Base-by-base conservation (phyloP, 1,140 invertebrate genomes). In the Papilio polyxenes region DNA sequence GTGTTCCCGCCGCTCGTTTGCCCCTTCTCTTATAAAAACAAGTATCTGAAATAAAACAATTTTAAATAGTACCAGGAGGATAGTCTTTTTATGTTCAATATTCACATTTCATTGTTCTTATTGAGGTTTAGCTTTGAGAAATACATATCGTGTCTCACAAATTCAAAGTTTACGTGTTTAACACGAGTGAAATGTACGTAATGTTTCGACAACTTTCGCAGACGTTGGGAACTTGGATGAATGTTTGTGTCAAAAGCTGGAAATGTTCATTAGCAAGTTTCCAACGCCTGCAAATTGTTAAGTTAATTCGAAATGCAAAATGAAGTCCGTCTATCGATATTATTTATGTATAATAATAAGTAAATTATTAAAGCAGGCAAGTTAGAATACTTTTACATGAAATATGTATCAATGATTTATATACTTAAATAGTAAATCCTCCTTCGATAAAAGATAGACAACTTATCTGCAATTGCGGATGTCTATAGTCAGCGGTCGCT, bases 221-320 rank as follows among this genome's bases (percentile, higher is more conserved):
- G 31, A 72, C 53, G 53, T 2, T 72, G 37, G 11, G 31, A 72
- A 72, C 31, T 72, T 72, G 31, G 31, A 72, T 72, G 65, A 65
- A 72, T 72, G 65, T 72, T 72, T 72, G 37, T 37, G 65, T 72
- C 65, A 72, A 37, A 72, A 72, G 23, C 65, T 72, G 31, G 65
- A 72, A 72, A 37, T 31, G 65, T 72, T 72, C 65, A 37, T 72
- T 72, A 72, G 65, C 23, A 15, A 72, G 65, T 72, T 72, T 3
- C 31, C n/a, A 37, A 31, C 65, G 62, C 13, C 31, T 31, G 17
- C 53, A 40, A 72, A 72, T 31, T 31, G 62, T 65, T 31, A 72
- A 72, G 65, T 72, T 72, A 72, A 37, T 37, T 72, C 13, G 11
- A 23, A 72, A 72, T 72, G 37, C 13, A 31, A 37, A 72, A 72